These are phyloP conservation scores for Ophonus ardosiacus DNA, from an alignment of 2,888 invertebrate species.

Conservation along the genomic window DNA sequence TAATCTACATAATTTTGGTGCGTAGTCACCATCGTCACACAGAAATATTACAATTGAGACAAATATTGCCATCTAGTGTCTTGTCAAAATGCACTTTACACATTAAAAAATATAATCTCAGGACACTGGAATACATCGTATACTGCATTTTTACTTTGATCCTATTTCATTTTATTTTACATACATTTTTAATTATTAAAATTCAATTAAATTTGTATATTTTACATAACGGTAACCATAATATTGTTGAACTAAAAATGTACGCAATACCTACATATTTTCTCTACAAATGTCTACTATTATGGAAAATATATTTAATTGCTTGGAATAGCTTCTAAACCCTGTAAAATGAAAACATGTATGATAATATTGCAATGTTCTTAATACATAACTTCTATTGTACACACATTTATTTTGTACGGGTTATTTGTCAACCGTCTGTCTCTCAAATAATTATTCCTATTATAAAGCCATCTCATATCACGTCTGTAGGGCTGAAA, in stretches of 20 bases:
- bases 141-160: too few species aligned
- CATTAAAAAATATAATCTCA: too few species aligned
- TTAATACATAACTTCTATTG: background rate
- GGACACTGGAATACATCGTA: too few species aligned
- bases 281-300: constrained; percentile 41
- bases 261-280: background rate
- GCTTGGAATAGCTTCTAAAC: constrained; percentile 57
- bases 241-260: background rate
- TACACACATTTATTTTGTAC: constrained; percentile 47
- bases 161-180: too few species aligned
- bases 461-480: constrained; percentile 49
- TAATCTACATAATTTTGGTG: too few species aligned
- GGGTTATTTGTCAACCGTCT: constrained; percentile 56
- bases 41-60: too few species aligned
- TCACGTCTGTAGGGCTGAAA: constrained; percentile 53
- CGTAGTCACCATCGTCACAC: too few species aligned
- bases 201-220: background rate
- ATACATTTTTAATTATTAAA: too few species aligned
- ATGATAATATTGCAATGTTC: background rate
- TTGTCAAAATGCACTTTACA: too few species aligned
- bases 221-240: background rate
- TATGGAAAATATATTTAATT: constrained; percentile 4
- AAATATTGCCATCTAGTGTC: too few species aligned
- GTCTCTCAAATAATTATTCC: constrained; percentile 49
- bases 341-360: constrained; percentile 35